Conservation (phyloP, 2,888 invertebrate genomes). For the Napeogenes inachia region DNA sequence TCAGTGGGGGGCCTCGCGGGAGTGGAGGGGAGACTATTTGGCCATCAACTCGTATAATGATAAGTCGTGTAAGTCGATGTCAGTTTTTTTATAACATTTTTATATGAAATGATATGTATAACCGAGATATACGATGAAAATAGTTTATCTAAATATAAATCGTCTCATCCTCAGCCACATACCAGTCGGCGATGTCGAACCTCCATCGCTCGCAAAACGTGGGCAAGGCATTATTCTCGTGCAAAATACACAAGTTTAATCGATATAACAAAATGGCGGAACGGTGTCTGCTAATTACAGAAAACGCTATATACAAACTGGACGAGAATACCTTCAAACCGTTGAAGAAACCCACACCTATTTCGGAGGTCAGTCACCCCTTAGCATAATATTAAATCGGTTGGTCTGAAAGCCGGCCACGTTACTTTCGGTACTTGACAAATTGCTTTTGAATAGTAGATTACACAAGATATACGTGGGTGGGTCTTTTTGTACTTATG, state of each 20-base stretch:
- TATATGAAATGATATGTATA: no score
- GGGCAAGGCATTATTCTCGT: constrained; percentile 79
- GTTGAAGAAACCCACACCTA: constrained; percentile 89
- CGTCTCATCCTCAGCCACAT: constrained; percentile 41
- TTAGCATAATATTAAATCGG: no score
- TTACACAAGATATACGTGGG: no score
- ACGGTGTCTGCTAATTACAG: constrained; percentile 92
- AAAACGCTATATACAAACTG: constrained; percentile 89
- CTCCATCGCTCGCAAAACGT: constrained; percentile 53
- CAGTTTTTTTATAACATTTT: no score
- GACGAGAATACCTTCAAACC: constrained; percentile 91
- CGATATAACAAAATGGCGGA: constrained; percentile 88
- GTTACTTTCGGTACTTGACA: no score
- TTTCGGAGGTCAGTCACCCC: constrained; percentile 79
- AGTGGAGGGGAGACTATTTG: constrained; percentile 68
- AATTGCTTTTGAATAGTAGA: no score
- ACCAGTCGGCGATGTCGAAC: constrained; percentile 47
- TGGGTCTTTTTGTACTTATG: no score
- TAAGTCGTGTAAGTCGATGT: constrained; percentile 45
- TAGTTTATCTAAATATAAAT: background rate
- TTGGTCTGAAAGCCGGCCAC: no score
- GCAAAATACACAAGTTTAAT: constrained; percentile 82
- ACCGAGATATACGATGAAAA: no score
- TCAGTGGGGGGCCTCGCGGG: constrained; percentile 58
- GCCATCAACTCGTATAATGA: constrained; percentile 53